Conservation (phyloP, 2,113 vertebrate species). For the Gambusia affinis region DNA sequence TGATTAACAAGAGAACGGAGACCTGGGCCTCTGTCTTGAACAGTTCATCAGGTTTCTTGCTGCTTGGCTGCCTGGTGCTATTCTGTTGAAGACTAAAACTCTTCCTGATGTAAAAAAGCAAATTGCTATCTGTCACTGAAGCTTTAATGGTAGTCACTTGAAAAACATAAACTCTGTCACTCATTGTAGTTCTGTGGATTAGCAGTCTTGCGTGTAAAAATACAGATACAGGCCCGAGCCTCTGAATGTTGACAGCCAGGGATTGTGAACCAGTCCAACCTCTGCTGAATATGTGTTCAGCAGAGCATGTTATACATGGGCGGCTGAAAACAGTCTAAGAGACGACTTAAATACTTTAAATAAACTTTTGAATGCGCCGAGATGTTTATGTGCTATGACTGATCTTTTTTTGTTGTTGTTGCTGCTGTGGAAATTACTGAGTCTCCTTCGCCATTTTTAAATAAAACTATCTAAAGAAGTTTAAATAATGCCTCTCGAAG, state of each 20-base stretch:
- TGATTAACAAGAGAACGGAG: neutral
- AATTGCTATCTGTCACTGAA: slow-evolving; percentile 3
- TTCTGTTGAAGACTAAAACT: neutral
- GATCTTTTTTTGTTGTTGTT: slow-evolving; percentile 9
- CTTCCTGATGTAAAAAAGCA: neutral
- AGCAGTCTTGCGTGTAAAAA: slow-evolving; percentile 5
- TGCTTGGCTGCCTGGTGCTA: neutral
- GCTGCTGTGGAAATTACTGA: slow-evolving; percentile 23
- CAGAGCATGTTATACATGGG: slow-evolving; percentile 41
- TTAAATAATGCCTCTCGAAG: slow-evolving; percentile 36
- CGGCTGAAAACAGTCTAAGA: slow-evolving; percentile 24
- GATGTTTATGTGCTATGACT: slow-evolving; percentile 18
- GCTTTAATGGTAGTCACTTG: slow-evolving; percentile 3
- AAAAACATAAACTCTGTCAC: neutral
- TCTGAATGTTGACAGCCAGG: slow-evolving; percentile 31
- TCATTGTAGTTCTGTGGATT: slow-evolving; percentile 12
- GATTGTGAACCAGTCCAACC: slow-evolving; percentile 35
- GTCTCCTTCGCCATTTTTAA: slow-evolving; percentile 27
- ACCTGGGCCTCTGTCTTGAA: neutral
- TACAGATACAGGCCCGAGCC: slow-evolving; percentile 20
- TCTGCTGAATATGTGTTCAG: slow-evolving; percentile 32
- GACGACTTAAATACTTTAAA: slow-evolving; percentile 46
- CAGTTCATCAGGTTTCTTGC: neutral
- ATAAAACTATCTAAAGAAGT: slow-evolving; percentile 25
- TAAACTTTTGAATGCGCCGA: slow-evolving; percentile 45